Evolutionary conservation across 2,113 vertebrate genomes (phyloP).

Genomic region (Sinocyclocheilus maitianheensis): DNA sequence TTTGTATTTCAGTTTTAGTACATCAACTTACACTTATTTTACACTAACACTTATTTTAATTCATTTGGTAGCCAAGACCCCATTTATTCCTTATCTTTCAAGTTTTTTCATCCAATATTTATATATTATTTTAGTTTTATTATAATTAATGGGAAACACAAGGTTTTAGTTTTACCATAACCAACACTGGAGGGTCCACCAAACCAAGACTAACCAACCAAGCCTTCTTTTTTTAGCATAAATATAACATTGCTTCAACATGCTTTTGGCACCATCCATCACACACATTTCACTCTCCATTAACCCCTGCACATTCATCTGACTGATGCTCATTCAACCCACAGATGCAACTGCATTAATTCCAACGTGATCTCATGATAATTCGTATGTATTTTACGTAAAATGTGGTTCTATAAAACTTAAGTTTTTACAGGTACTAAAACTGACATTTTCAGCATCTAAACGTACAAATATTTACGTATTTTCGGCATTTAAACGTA

Average conservation of each 20-base stretch:
- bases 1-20: too few relatives aligned
- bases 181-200: not conserved
- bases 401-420: too few relatives aligned
- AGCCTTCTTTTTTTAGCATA: not conserved
- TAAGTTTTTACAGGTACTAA: too few relatives aligned
- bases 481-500: too few relatives aligned
- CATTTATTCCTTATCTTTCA: not conserved
- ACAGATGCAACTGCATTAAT: not conserved
- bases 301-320: not conserved
- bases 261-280: not conserved
- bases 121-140: not conserved
- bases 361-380: too few relatives aligned
- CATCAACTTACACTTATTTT: too few relatives aligned
- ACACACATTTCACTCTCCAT: not conserved
- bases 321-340: not conserved
- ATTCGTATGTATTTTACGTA: too few relatives aligned
- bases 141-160: not conserved
- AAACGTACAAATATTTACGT: too few relatives aligned
- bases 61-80: not conserved
- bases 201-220: not conserved
- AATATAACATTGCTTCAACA: not conserved
- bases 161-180: not conserved
- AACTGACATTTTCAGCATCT: too few relatives aligned
- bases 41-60: not conserved
- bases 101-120: not conserved